Percentiles rank a stretch among this genome's conserved stretches.
phyloP scores from a whole-genome alignment of 2,113 vertebrate species.

The Psilopogon haemacephalus region DNA sequence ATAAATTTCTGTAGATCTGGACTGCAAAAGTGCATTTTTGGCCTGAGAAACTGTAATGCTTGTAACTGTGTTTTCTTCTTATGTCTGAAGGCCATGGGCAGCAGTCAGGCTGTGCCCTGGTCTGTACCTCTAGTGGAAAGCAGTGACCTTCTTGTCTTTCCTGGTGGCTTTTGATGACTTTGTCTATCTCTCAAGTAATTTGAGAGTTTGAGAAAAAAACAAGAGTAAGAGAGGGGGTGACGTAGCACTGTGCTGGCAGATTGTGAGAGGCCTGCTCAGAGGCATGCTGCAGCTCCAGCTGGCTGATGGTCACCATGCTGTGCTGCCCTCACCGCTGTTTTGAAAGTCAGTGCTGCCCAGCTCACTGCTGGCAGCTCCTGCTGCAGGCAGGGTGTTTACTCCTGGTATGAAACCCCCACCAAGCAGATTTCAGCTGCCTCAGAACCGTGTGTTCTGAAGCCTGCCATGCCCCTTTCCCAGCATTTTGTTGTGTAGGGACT shows the following conservation, averaged over 20 bases:
- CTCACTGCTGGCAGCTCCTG: rapidly evolving
- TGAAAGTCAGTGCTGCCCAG: no score
- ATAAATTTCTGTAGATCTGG: background rate
- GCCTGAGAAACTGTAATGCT: background rate
- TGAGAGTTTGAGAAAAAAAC: background rate
- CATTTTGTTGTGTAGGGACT: background rate
- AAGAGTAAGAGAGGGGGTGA: background rate
- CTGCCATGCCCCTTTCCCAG: rapidly evolving
- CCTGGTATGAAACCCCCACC: rapidly evolving
- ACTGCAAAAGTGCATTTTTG: background rate
- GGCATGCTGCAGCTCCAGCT: rapidly evolving
- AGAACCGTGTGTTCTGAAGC: rapidly evolving
- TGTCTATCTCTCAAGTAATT: background rate
- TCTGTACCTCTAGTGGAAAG: background rate
- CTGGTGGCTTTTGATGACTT: background rate
- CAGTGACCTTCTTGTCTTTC: background rate
- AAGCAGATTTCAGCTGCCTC: rapidly evolving
- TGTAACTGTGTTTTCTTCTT: background rate
- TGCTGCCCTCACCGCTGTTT: background rate
- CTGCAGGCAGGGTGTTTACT: background rate
- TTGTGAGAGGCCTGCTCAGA: background rate
- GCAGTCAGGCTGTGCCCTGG: background rate
- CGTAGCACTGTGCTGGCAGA: background rate
- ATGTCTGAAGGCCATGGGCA: background rate
- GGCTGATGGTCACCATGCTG: rapidly evolving